Evolutionary conservation across 2,797 vertebrate species (phyloP), one percentile per base, ranked within the genome.

Genomic region (Meda fulgida): DNA sequence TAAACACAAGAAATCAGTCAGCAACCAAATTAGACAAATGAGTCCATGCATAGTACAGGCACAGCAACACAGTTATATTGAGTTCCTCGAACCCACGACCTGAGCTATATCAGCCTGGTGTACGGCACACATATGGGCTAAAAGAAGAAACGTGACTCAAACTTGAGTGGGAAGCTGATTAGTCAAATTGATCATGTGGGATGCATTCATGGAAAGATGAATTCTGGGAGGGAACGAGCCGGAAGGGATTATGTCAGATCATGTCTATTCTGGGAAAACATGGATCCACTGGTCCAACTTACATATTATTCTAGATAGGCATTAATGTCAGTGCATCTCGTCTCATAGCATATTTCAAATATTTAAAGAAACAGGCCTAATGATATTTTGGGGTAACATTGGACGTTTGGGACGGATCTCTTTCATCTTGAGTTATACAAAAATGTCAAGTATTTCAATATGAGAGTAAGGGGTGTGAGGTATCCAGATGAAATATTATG

Each of bases 221-320:
- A 60, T 88, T 84, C 73, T 84, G 80, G 85, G 81, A 86, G 67
- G 69, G 21, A 43, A 31, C 3, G 1, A 65, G 51, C 29, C 43
- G 71, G 76, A 38, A 83, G 63, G 53, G 65, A 31, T 29, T 23
- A 36, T 80, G 63, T 34, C 83, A 67, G 80, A 63, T 55, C 40
- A 55, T 71, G 78, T 48, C 0, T 60, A 79, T 79, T 23, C 40
- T 23, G 19, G 18, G 29, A 63, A 40, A 63, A 43, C 10, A 7
- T 18, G 60, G 63, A 23, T 48, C 46, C 46, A 48, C 46, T 16
- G 46, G 46, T 23, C 0, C 29, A 36, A 48, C 21, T 34, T 34
- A 34, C 46, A 46, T 18, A 46, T 26, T 2, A 13, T 77, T 34
- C 34, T 60, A 36, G 43, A 18, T 69, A 31, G 65, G 10, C 3